Percentiles rank a stretch among this genome's conserved stretches.
Evolutionary conservation across 2,888 invertebrate genomes (phyloP).

Genomic region (Drosophila quasianomalipes): DNA sequence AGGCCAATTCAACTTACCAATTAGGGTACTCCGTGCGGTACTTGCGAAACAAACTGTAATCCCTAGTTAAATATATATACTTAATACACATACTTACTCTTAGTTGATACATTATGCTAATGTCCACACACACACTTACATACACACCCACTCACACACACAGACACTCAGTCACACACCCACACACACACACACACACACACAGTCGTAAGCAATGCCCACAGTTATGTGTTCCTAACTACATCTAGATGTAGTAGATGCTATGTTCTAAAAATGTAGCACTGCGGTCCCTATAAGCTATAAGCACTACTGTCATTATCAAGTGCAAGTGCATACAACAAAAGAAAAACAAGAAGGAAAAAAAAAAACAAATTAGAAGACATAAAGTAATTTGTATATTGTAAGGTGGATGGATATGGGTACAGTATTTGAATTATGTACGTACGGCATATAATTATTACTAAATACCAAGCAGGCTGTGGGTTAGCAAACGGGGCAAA

Average conservation of each 20-base stretch:
- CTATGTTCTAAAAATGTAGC: constrained; percentile 3
- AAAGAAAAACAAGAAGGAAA: not conserved
- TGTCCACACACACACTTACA: not conserved
- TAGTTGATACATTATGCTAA: constrained; percentile 17
- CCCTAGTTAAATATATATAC: constrained; percentile 17
- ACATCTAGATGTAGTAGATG: constrained; percentile 20
- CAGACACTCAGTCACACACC: constrained; percentile 4
- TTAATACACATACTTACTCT: constrained; percentile 10
- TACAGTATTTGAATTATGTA: constrained; percentile 9
- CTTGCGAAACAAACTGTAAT: constrained; percentile 27
- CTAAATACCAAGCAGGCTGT: constrained; percentile 45
- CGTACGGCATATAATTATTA: constrained; percentile 20
- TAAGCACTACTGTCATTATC: constrained; percentile 14
- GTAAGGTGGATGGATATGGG: constrained; percentile 11
- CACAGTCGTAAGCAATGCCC: constrained; percentile 20
- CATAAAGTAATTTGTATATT: constrained; percentile 5
- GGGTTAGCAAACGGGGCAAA: constrained; percentile 24
- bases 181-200: not conserved
- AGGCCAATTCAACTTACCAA: constrained; percentile 47
- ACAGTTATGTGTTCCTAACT: constrained; percentile 67
- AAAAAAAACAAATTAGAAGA: not conserved
- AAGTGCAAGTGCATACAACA: not conserved
- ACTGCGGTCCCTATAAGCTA: constrained; percentile 28
- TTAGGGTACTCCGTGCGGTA: constrained; percentile 15
- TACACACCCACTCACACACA: constrained; percentile 12